Percentiles rank a stretch among this genome's conserved stretches.
Evolutionary conservation across 2,113 vertebrate species (phyloP).

Genomic region (Ceuthmochares aereus): DNA sequence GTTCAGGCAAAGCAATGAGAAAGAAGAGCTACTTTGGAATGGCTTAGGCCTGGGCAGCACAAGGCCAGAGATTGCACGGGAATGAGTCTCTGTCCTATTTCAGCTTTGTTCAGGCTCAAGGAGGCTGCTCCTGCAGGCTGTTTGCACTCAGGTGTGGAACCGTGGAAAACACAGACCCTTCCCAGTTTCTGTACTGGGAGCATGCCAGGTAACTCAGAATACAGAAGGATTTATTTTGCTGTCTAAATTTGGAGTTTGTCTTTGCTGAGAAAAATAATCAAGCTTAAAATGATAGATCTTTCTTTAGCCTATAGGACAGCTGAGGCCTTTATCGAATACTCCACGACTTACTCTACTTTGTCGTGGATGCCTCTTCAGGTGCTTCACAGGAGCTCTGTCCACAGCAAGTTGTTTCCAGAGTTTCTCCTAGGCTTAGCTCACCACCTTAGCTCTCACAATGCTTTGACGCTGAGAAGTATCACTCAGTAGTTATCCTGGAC

Average conservation of each 20-base stretch:
- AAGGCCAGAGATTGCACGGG: not conserved
- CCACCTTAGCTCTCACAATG: not conserved
- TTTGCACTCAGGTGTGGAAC: not conserved
- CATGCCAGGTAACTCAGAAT: not conserved
- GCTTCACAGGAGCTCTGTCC: not conserved
- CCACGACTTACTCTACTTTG: not conserved
- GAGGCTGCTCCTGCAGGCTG: not conserved
- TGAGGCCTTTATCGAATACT: not conserved
- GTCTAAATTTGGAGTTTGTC: not conserved
- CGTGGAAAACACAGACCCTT: not conserved
- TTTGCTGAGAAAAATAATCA: not conserved
- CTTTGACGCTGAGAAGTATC: not conserved
- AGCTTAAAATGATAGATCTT: not conserved
- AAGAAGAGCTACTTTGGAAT: not conserved
- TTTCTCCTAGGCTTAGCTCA: not conserved
- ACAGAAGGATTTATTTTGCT: not conserved
- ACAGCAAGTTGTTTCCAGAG: not conserved
- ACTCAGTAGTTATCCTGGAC: not conserved
- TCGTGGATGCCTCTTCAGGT: not conserved
- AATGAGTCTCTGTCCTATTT: not conserved
- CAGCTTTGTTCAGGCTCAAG: fast-evolving
- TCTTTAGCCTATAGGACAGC: not conserved
- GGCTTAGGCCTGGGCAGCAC: fast-evolving
- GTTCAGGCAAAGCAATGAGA: not conserved
- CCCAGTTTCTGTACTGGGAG: not conserved